These are phyloP conservation scores for Holocentrus rufus DNA, from an alignment of 2,797 vertebrate species.

Conservation along the genomic window DNA sequence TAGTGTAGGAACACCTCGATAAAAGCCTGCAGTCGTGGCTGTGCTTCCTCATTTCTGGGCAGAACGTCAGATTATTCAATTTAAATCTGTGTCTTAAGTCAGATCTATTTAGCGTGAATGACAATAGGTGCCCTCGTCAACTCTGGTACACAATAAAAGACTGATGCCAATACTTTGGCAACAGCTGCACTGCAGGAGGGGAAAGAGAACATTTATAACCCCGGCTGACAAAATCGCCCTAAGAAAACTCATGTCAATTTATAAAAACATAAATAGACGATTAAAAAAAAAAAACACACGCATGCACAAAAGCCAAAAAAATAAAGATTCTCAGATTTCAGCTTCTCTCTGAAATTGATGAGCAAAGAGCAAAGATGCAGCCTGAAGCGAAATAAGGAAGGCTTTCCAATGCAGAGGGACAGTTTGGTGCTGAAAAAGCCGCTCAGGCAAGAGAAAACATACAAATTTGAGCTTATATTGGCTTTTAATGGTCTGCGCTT, in stretches of 20 bases:
- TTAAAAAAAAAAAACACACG: constrained; percentile 20
- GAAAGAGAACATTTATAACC: constrained; percentile 27
- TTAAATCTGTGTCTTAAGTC: constrained; percentile 32
- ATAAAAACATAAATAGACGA: constrained; percentile 48
- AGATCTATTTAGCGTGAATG: constrained; percentile 34
- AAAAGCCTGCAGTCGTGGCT: constrained; percentile 9
- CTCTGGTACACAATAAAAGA: constrained; percentile 26
- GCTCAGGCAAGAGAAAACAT: too few relatives aligned
- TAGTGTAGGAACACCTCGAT: constrained; percentile 44
- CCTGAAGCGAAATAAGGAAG: constrained; percentile 32
- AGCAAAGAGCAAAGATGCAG: constrained; percentile 37
- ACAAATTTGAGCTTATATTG: too few relatives aligned
- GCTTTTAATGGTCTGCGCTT: too few relatives aligned
- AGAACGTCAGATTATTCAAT: constrained; percentile 50
- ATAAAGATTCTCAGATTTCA: background rate
- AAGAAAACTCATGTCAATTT: constrained; percentile 33
- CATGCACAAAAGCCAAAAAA: constrained; percentile 14
- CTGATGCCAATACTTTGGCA: constrained; percentile 22
- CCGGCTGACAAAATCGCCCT: constrained; percentile 35
- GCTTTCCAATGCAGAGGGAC: too few relatives aligned
- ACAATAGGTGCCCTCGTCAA: constrained; percentile 22
- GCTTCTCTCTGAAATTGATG: constrained; percentile 27
- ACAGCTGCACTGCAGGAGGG: background rate
- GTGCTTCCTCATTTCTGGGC: background rate
- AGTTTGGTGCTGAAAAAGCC: too few relatives aligned